Evolutionary conservation across 92 coral and sea anemone species (phyloP), one percentile per base, ranked within the genome.

Genomic region (Palythoa heliodiscus): DNA sequence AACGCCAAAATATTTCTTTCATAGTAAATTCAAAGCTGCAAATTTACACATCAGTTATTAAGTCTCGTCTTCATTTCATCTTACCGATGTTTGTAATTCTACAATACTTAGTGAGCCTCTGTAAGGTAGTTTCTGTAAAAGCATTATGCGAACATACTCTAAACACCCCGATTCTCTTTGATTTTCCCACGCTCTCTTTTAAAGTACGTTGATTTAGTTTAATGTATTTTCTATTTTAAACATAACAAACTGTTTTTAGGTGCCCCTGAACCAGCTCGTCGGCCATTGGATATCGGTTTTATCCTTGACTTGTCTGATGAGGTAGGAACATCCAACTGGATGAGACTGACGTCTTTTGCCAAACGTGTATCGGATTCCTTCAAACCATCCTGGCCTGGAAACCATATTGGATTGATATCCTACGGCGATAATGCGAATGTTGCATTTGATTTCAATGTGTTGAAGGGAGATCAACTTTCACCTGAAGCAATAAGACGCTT

Each of bases 381-480:
- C 39, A 84, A 86, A 1, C 84, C 91, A n/a, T 92, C 98, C 9
- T 82, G 87, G n/a, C 78, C 87, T 61, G 98, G 98, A 24, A 90
- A 89, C 76, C 98, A 84, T 70, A 84, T 94, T 24, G 98, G 92
- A 22, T 82, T 83, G 3, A 55, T 94, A 7, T 86, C 95, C 1
- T 94, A 94, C 74, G 88, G 95, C 23, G 75, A 91, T 13, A 37
- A 19, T 8, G 80, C 98, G 38, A 40, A 74, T 35, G 92, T 94
- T 14, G 87, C 90, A 29, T 90, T 92, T 71, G 85, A 82, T 75
- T 94, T 94, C 83, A 92, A 92, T 86, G 83, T 78, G 13, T 89
- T 92, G 4, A 25, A 78, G 39, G 93, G 92, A 10, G 89, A 84
- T 81, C 83, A 83, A 55, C 88, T 88, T 13, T 90, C 89, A n/a